phyloP scores from a whole-genome alignment of 2,113 vertebrate species.

The Rhodinocichla rosea region DNA sequence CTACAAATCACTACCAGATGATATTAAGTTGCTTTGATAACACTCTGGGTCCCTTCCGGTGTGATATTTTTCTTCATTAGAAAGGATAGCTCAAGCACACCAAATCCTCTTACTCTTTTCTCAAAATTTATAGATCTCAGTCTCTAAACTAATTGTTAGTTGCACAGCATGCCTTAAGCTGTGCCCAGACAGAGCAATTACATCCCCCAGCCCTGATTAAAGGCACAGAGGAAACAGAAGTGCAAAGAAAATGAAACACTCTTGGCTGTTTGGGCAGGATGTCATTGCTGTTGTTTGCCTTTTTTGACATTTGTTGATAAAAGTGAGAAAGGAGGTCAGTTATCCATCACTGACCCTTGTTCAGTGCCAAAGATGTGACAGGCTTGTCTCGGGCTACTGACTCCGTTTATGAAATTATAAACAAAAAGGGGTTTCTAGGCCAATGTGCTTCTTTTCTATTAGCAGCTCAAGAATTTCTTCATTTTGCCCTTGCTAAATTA shows the following conservation, averaged over 20 bases:
- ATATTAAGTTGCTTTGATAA: constrained; percentile 84
- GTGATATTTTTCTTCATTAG: constrained; percentile 81
- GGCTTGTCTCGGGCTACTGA: neutral
- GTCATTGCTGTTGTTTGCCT: constrained; percentile 78
- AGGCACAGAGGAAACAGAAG: constrained; percentile 81
- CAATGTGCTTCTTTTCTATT: neutral
- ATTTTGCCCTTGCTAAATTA: neutral
- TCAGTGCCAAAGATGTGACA: constrained; percentile 51
- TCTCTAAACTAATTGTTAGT: constrained; percentile 82
- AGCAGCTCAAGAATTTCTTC: neutral
- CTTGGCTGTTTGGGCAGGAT: constrained; percentile 80
- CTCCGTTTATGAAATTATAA: constrained; percentile 18
- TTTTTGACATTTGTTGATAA: constrained; percentile 57
- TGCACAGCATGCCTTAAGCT: constrained; percentile 78
- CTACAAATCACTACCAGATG: constrained; percentile 88
- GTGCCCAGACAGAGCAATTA: constrained; percentile 82
- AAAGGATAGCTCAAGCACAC: constrained; percentile 70
- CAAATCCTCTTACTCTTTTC: constrained; percentile 76
- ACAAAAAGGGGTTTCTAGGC: neutral
- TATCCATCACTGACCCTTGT: constrained; percentile 50
- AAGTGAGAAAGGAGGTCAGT: constrained; percentile 48
- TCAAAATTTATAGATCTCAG: constrained; percentile 82
- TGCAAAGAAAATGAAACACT: constrained; percentile 81
- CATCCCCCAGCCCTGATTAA: constrained; percentile 85
- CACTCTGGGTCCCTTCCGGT: constrained; percentile 79